Conservation (phyloP, 2,797 vertebrate genomes). For the Loriculus beryllinus region DNA sequence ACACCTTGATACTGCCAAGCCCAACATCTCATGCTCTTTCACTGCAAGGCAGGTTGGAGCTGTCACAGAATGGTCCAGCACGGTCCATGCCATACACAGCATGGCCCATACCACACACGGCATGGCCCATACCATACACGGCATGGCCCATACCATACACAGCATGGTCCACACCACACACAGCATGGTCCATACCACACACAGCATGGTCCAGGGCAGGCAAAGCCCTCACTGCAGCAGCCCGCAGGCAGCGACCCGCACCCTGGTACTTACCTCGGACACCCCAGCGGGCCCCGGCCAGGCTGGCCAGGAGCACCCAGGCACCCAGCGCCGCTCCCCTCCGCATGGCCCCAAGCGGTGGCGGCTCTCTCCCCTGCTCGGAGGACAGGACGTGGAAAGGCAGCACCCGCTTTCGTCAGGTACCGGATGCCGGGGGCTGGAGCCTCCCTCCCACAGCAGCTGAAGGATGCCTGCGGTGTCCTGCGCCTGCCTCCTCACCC, state of each 20-base stretch:
- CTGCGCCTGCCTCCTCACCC: neutral
- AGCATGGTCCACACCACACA: accelerated
- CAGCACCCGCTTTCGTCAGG: neutral
- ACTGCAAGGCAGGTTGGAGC: neutral
- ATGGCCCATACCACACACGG: accelerated
- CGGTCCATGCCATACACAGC: too few species aligned
- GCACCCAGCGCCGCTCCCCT: neutral
- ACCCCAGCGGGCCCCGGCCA: neutral
- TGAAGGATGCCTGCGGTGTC: neutral
- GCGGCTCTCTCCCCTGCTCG: neutral
- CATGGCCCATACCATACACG: accelerated
- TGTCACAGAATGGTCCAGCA: neutral
- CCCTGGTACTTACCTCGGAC: neutral
- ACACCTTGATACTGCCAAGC: too few species aligned
- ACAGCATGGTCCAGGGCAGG: neutral
- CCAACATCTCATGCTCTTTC: accelerated
- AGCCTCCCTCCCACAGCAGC: neutral
- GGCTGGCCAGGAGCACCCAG: neutral
- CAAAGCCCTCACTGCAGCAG: accelerated
- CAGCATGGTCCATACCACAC: accelerated
- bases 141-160: neutral
- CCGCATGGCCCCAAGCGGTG: accelerated
- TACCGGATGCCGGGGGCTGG: neutral
- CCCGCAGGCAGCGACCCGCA: accelerated
- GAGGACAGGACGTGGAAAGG: neutral